A percentile compares a stretch with the other conserved stretches of the same genome.
Conservation (phyloP, 2,888 invertebrate genomes). For the Cheilosia urbana region DNA sequence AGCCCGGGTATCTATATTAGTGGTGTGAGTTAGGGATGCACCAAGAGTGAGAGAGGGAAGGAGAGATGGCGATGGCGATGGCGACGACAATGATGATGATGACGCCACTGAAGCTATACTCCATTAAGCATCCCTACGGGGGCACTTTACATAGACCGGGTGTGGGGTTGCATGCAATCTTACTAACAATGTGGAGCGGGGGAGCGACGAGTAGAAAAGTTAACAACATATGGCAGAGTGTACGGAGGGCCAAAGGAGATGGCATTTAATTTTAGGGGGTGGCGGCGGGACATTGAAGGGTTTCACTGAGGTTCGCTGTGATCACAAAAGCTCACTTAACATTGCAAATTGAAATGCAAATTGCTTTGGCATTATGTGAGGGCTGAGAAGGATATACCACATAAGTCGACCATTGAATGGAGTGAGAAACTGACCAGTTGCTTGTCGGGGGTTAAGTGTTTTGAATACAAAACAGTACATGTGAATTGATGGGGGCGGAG, state of each 20-base stretch:
- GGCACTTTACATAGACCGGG: slow-evolving; percentile 40
- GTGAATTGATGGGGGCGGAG: not conserved
- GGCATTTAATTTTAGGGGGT: slow-evolving; percentile 50
- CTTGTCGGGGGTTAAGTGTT: slow-evolving; percentile 39
- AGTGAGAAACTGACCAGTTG: slow-evolving; percentile 57
- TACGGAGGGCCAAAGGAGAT: not conserved
- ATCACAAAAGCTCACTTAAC: slow-evolving; percentile 75
- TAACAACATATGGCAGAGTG: slow-evolving; percentile 38
- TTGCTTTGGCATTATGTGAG: slow-evolving; percentile 66
- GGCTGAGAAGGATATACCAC: slow-evolving; percentile 33
- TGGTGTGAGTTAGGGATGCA: slow-evolving; percentile 30
- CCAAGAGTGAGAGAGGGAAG: not conserved
- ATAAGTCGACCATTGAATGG: slow-evolving; percentile 12
- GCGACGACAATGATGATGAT: slow-evolving; percentile 54
- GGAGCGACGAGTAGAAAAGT: slow-evolving; percentile 24
- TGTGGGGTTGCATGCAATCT: slow-evolving; percentile 38
- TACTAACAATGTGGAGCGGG: slow-evolving; percentile 29
- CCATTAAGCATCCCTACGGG: slow-evolving; percentile 70
- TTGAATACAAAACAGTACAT: slow-evolving; percentile 40
- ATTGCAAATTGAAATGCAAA: slow-evolving; percentile 75
- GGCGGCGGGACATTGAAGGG: slow-evolving; percentile 16
- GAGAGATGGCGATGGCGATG: slow-evolving; percentile 47
- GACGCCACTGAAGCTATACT: slow-evolving; percentile 73
- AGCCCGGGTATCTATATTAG: slow-evolving; percentile 18
- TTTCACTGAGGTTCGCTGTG: slow-evolving; percentile 51